These are phyloP conservation scores for Borostomias antarcticus DNA, from an alignment of 2,797 vertebrate genomes.

Conservation along the genomic window DNA sequence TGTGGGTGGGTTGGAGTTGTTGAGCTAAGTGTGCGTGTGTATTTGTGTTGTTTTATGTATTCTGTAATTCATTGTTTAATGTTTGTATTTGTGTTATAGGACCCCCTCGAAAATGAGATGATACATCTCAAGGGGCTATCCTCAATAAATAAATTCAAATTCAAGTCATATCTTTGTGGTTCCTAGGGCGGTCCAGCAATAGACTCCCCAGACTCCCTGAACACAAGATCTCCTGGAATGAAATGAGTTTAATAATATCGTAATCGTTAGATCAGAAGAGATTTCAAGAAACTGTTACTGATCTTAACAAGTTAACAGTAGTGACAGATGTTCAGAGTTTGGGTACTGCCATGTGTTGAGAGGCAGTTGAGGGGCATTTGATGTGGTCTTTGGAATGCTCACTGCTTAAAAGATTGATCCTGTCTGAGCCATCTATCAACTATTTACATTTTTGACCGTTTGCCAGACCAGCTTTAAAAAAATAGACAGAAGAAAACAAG, in stretches of 20 bases:
- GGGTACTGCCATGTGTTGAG: background rate
- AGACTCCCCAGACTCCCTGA: constrained; percentile 28
- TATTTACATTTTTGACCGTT: background rate
- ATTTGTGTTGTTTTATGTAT: too few relatives aligned
- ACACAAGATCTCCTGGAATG: constrained; percentile 41
- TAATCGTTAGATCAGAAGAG: constrained; percentile 45
- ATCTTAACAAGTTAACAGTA: constrained; percentile 58
- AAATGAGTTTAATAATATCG: constrained; percentile 32
- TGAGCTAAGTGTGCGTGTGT: too few relatives aligned
- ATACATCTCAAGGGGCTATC: too few relatives aligned
- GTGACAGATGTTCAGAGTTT: constrained; percentile 28
- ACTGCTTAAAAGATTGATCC: constrained; percentile 5
- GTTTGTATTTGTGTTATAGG: too few relatives aligned
- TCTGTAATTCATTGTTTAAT: too few relatives aligned
- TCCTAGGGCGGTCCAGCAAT: constrained; percentile 33
- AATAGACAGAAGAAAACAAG: background rate
- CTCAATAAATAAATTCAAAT: too few relatives aligned
- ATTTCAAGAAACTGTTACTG: constrained; percentile 39
- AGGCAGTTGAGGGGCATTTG: constrained; percentile 5
- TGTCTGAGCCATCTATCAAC: background rate
- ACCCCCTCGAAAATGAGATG: too few relatives aligned
- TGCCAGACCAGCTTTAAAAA: background rate
- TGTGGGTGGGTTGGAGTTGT: too few relatives aligned
- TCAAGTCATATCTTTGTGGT: constrained; percentile 23
- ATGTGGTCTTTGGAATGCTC: constrained; percentile 10